Evolutionary conservation across 1,140 invertebrate species (phyloP), one percentile per base, ranked within the genome.

Genomic region (Tribolium madens): DNA sequence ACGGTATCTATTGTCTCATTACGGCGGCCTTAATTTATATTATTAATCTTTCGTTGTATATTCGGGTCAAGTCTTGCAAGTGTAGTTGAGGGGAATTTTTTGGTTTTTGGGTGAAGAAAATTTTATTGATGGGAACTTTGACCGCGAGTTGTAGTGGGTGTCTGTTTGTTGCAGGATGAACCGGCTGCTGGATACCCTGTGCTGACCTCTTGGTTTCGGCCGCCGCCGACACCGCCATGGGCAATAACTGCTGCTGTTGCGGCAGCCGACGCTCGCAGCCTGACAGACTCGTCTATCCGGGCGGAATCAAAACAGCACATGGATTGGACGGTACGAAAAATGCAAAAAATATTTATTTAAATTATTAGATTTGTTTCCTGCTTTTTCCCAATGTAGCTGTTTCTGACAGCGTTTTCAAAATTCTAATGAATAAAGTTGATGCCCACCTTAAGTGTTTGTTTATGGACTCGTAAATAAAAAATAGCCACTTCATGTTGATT

Each of bases 231-330:
- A 7, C 15, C 71, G 48, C 71, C 73, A 79, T 79, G 78, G 78
- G 78, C 64, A 79, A 79, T 68, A 79, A 73, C 21, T 79, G 78
- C 73, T 79, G 78, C 76, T 79, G 78, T 60, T 78, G 78, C 42
- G 76, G 76, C 60, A 79, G 76, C 57, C 68, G 68, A 26, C 36
- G 42, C 36, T 52, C 75, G 46, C 73, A 75, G 12, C 53, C 53
- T 6, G 73, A 68, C 14, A 31, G 71, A 26, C 50, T 73, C n/a
- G 47, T 53, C 71, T 72, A 72, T 31, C 46, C 48, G 21, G 52
- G 48, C 15, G 47, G 60, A 15, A 60, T 50, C 46, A 75, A 75
- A 68, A 48, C 46, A 6, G 46, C 47, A 46, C 53, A 75, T 10
- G 33, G 31, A 15, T n/a, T 48, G 21, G 73, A 75, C 17, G 73